These are phyloP conservation scores for Meloidogyne hapla DNA, from an alignment of 1,140 invertebrate genomes.

Conservation along the genomic window DNA sequence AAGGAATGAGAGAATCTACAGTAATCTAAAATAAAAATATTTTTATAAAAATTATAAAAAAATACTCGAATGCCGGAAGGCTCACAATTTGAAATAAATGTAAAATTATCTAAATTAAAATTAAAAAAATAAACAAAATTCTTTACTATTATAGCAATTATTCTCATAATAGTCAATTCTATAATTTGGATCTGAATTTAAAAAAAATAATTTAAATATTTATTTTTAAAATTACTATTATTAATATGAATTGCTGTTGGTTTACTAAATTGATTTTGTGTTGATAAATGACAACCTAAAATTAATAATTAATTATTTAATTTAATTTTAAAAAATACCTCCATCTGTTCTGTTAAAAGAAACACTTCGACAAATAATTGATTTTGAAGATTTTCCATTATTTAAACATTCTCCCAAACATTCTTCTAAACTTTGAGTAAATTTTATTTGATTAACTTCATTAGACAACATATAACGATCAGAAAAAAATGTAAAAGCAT, in stretches of 20 bases:
- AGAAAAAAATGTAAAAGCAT: slow-evolving; percentile 63
- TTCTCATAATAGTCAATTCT: slow-evolving; percentile 64
- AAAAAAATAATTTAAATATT: not conserved
- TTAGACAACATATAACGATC: slow-evolving; percentile 58
- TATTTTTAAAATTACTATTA: slow-evolving; percentile 43
- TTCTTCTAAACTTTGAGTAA: slow-evolving; percentile 53
- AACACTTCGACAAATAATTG: slow-evolving; percentile 54
- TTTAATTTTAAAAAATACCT: slow-evolving; percentile 30
- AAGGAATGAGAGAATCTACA: slow-evolving; percentile 57
- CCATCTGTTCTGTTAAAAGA: slow-evolving; percentile 63
- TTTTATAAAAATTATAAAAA: not conserved
- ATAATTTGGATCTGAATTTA: slow-evolving; percentile 55
- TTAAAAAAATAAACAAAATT: slow-evolving; percentile 9
- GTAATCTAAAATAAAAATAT: slow-evolving; percentile 19
- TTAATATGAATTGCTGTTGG: slow-evolving; percentile 56
- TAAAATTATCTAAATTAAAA: slow-evolving; percentile 55
- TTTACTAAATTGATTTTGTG: slow-evolving; percentile 62
- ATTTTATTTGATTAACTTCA: slow-evolving; percentile 43
- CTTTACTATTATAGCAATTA: slow-evolving; percentile 62
- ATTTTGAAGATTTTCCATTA: slow-evolving; percentile 33
- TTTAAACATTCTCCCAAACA: slow-evolving; percentile 62
- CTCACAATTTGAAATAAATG: slow-evolving; percentile 54
- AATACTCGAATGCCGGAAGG: slow-evolving; percentile 55
- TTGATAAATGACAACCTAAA: slow-evolving; percentile 53
- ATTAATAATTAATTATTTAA: not conserved